Base-by-base conservation (phyloP, 2,888 invertebrate genomes). In the Heteromurus nitidus region DNA sequence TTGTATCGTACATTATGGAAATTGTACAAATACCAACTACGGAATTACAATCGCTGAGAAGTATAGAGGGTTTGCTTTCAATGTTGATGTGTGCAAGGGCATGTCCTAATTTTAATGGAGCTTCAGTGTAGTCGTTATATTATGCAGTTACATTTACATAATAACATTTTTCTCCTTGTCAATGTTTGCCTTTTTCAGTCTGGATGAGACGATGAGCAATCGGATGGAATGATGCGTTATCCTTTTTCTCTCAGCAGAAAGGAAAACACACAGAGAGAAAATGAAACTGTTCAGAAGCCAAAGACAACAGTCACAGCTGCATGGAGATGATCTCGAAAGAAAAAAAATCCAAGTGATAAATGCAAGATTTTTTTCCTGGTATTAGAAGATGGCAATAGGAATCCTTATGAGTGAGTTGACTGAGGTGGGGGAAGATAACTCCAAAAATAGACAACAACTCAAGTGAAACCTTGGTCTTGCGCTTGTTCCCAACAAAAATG, bases 401-500 rank as follows among this genome's bases (percentile, higher is more conserved):
- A n/a, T n/a, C n/a, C n/a, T n/a, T n/a, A n/a, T 36, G 53, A 2
- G 53, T 22, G 53, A 20, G 22, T 3, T 53, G 60, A 60, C 28
- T 60, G 28, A 60, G 47, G 42, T 30, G 31, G 44, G 70, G 44
- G 58, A 58, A 70, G 30, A 70, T 58, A 70, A 31, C 24, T 60
- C 60, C 60, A 60, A 60, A 60, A 60, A 83, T 83, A 81, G 83
- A 81, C 80, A 80, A 73, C 80, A 80, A 80, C 80, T 80, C 80
- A 80, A 80, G 50, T 80, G 80, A 80, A 73, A 80, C 80, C 58
- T 58, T 42, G 30, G 26, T 68, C n/a, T n/a, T 36, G 50, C 44
- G 60, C 69, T 42, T 30, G n/a, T 62, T 11, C 16, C 44, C 20
- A 13, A n/a, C 24, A 55, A 55, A 55, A 55, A 55, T 55, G n/a